A percentile compares a stretch with the other conserved stretches of the same genome.
Evolutionary conservation across 2,888 invertebrate genomes (phyloP).

Genomic region (Phoenoteleia sp.): DNA sequence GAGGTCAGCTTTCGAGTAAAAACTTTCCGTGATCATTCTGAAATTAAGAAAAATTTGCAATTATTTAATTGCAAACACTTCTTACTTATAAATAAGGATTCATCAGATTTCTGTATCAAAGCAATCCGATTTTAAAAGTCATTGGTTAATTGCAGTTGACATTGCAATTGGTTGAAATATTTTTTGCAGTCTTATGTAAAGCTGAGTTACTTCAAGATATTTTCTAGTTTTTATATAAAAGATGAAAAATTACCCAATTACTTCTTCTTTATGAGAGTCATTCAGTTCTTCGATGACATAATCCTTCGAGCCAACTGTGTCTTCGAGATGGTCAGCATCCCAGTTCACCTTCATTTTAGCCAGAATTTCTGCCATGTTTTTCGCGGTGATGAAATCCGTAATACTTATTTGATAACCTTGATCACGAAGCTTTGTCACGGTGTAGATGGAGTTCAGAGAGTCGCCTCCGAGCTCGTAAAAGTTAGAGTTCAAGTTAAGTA

Average conservation of each 20-base stretch:
- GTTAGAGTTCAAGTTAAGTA: conserved; percentile 90
- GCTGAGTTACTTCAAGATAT: too few relatives aligned
- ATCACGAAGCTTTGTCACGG: conserved; percentile 92
- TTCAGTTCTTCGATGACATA: conserved; percentile 88
- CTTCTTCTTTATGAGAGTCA: conserved; percentile 90
- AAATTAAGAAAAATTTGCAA: conserved; percentile 71
- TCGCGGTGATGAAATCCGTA: conserved; percentile 92
- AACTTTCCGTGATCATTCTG: conserved; percentile 95
- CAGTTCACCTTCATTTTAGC: conserved; percentile 87
- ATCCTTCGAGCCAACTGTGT: conserved; percentile 79
- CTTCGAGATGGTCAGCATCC: conserved; percentile 78
- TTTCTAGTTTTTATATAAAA: too few relatives aligned
- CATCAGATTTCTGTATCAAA: too few relatives aligned
- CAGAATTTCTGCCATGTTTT: conserved; percentile 91
- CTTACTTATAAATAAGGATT: too few relatives aligned
- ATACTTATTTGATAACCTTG: conserved; percentile 94
- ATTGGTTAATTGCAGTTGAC: too few relatives aligned
- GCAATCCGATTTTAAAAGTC: neutral
- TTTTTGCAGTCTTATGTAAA: too few relatives aligned
- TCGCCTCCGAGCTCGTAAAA: conserved; percentile 96
- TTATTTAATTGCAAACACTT: too few relatives aligned
- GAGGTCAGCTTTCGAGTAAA: conserved; percentile 95
- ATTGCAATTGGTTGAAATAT: too few relatives aligned
- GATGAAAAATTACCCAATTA: conserved; percentile 90
- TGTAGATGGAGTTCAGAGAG: conserved; percentile 94